phyloP scores from a whole-genome alignment of 1,140 invertebrate species.

The Leptopilina clavipes region DNA sequence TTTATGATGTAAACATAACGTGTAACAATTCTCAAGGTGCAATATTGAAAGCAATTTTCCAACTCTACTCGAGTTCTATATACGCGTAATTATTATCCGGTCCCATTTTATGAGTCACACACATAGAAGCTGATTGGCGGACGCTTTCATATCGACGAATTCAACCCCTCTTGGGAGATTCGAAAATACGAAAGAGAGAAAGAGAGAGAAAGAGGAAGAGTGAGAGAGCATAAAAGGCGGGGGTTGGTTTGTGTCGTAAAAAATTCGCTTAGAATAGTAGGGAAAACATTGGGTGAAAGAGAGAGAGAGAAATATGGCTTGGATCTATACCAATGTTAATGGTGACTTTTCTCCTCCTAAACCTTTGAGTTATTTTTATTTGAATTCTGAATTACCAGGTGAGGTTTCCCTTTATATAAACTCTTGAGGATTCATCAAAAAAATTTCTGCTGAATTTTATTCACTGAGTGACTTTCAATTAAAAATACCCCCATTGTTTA shows the following conservation, averaged over 20 bases:
- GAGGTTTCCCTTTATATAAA: neutral
- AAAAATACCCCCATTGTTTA: neutral
- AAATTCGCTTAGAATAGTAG: slow-evolving; percentile 13
- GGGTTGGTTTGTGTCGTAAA: slow-evolving; percentile 4
- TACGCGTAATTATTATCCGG: slow-evolving; percentile 24
- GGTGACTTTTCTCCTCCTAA: slow-evolving; percentile 9
- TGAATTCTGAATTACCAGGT: slow-evolving; percentile 16
- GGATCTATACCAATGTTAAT: slow-evolving; percentile 8
- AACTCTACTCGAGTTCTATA: slow-evolving; percentile 17
- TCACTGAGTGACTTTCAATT: neutral
- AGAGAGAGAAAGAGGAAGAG: too few species aligned
- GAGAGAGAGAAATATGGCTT: neutral
- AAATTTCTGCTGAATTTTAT: neutral
- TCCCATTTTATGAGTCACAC: slow-evolving; percentile 24
- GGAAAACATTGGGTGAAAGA: neutral
- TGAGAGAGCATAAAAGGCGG: neutral
- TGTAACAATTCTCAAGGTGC: neutral
- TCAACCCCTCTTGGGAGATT: slow-evolving; percentile 25
- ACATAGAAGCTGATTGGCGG: slow-evolving; percentile 1
- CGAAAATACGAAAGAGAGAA: slow-evolving; percentile 4
- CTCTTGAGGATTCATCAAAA: neutral
- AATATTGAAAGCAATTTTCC: slow-evolving; percentile 27
- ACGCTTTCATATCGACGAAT: slow-evolving; percentile 28
- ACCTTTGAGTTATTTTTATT: slow-evolving; percentile 29
- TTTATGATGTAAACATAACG: slow-evolving; percentile 30